Evolutionary conservation across 2,113 vertebrate species (phyloP).

Genomic region (Onychorhynchus coronatus): DNA sequence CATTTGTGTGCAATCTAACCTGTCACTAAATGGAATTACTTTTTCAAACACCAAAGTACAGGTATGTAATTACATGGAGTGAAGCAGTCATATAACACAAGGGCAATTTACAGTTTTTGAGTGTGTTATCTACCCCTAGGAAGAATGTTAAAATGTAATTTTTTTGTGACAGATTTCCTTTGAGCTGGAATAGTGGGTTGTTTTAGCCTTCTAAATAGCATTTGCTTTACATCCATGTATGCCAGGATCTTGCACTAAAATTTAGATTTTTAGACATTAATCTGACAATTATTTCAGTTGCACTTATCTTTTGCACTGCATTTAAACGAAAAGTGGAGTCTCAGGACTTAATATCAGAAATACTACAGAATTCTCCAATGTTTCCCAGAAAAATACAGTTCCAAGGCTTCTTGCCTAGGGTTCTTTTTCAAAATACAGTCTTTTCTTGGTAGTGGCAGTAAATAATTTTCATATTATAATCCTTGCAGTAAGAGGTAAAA

Average conservation of each 20-base stretch:
- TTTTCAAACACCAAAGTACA: neutral
- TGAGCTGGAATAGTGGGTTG: neutral
- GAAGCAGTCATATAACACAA: neutral
- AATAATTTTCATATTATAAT: neutral
- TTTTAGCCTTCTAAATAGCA: neutral
- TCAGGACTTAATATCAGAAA: neutral
- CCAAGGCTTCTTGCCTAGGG: neutral
- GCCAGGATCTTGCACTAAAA: neutral
- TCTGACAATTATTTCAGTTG: neutral
- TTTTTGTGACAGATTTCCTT: neutral
- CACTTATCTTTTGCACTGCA: neutral
- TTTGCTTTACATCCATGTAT: neutral
- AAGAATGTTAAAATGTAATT: neutral
- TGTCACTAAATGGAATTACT: neutral
- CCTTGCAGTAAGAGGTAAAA: neutral
- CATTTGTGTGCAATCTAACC: neutral
- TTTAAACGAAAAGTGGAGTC: conserved; percentile 1
- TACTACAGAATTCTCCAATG: neutral
- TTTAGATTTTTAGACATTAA: neutral
- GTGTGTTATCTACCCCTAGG: neutral
- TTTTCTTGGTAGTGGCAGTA: neutral
- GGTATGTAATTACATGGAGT: neutral
- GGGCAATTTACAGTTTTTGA: neutral
- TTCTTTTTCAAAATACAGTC: neutral
- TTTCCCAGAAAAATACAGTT: neutral